Conservation (phyloP, 2,113 vertebrate genomes). For the Procavia capensis region DNA sequence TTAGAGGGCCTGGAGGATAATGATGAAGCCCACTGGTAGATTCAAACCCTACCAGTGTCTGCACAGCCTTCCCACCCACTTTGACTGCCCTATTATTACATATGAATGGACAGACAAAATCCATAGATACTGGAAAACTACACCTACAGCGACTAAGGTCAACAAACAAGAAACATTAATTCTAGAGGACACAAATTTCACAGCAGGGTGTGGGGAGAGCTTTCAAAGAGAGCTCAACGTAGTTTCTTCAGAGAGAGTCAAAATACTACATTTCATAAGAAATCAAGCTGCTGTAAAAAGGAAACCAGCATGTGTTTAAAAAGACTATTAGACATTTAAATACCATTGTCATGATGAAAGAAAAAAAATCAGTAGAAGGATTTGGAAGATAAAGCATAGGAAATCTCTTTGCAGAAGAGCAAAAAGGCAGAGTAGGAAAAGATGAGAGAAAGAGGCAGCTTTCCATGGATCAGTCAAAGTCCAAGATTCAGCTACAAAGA, state of each 20-base stretch:
- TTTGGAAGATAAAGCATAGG: neutral
- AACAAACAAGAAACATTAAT: neutral
- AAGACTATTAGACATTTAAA: conserved; percentile 34
- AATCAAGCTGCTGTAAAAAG: neutral
- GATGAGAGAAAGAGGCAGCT: neutral
- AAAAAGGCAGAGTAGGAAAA: neutral
- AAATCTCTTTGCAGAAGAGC: neutral
- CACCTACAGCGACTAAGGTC: neutral
- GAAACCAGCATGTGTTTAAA: neutral
- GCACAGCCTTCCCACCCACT: neutral
- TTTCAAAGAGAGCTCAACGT: neutral
- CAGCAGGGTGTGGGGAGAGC: neutral
- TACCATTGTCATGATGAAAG: neutral
- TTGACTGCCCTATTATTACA: neutral
- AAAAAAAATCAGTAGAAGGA: neutral
- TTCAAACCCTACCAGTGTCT: neutral
- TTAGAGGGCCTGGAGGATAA: neutral
- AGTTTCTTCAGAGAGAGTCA: neutral
- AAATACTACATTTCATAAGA: neutral
- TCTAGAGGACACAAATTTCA: neutral
- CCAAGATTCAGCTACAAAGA: neutral
- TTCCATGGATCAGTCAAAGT: neutral
- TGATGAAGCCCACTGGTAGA: neutral
- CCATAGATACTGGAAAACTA: neutral
- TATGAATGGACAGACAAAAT: neutral